These are phyloP conservation scores for Psylliodes chrysocephalus DNA, from an alignment of 2,888 invertebrate genomes.

Conservation along the genomic window DNA sequence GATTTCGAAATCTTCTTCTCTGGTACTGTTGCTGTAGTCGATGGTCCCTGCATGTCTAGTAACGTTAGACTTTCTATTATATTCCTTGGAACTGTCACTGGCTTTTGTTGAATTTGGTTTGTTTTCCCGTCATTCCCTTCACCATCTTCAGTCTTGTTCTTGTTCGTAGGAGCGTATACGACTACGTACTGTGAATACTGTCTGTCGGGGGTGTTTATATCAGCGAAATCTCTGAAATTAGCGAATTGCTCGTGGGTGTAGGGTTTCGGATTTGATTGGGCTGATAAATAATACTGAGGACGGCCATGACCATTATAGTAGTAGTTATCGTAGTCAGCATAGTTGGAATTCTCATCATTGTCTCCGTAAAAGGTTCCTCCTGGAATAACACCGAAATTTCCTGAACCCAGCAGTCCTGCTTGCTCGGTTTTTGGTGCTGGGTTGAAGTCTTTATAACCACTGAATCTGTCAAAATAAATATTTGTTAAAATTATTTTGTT, in stretches of 20 bases:
- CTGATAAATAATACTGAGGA: slow-evolving; percentile 68
- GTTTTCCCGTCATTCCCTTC: slow-evolving; percentile 56
- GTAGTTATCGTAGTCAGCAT: slow-evolving; percentile 66
- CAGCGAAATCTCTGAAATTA: slow-evolving; percentile 90
- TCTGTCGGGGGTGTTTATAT: slow-evolving; percentile 85
- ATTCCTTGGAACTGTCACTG: slow-evolving; percentile 68
- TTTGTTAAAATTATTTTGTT: no score
- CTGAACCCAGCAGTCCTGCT: slow-evolving; percentile 74
- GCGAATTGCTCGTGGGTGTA: slow-evolving; percentile 87
- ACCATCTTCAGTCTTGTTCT: slow-evolving; percentile 71
- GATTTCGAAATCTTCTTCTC: slow-evolving; percentile 69
- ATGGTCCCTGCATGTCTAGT: slow-evolving; percentile 70
- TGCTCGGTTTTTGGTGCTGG: slow-evolving; percentile 23
- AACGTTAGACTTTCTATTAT: slow-evolving; percentile 83
- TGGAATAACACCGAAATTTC: slow-evolving; percentile 86
- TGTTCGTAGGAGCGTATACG: slow-evolving; percentile 77
- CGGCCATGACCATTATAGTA: slow-evolving; percentile 79
- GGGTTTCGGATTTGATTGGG: slow-evolving; percentile 71
- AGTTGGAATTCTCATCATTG: slow-evolving; percentile 72
- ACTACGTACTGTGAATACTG: slow-evolving; percentile 87
- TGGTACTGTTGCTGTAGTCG: slow-evolving; percentile 46
- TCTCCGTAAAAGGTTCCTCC: slow-evolving; percentile 88
- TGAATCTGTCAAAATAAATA: slow-evolving; percentile 54
- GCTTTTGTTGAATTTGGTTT: background rate
- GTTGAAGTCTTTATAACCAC: slow-evolving; percentile 52